These are phyloP conservation scores for Melanophora roralis DNA, from an alignment of 2,888 invertebrate species.

Conservation along the genomic window DNA sequence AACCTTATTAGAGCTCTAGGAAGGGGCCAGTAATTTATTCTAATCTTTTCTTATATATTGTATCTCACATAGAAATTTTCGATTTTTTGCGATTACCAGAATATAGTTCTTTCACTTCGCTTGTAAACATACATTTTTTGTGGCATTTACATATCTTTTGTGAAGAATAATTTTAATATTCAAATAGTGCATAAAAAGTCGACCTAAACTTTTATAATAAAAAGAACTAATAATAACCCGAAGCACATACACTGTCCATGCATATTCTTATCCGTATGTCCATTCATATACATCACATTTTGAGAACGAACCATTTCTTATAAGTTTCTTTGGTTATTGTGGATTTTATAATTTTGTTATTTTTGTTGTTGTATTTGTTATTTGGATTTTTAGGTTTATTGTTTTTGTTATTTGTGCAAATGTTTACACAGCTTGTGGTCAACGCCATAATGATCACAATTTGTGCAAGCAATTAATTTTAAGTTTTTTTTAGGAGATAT, in stretches of 20 bases:
- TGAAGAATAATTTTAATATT: background rate
- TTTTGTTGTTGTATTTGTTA: conserved; percentile 18
- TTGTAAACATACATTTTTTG: no score
- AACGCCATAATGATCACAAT: conserved; percentile 62
- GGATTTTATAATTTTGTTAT: conserved; percentile 14
- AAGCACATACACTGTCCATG: conserved; percentile 29
- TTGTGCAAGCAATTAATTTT: conserved; percentile 62
- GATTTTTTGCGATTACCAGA: no score
- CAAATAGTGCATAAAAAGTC: background rate
- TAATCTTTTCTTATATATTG: no score
- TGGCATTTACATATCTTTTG: conserved; percentile 16
- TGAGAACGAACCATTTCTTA: conserved; percentile 58
- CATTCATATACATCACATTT: conserved; percentile 48
- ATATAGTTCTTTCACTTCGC: no score
- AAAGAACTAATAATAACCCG: conserved; percentile 30
- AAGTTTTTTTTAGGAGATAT: conserved; percentile 59
- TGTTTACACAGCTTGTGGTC: conserved; percentile 63
- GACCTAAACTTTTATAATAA: background rate
- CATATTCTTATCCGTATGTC: conserved; percentile 35
- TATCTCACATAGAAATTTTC: no score
- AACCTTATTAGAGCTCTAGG: no score
- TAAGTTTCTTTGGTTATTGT: conserved; percentile 37
- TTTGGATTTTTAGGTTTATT: conserved; percentile 37
- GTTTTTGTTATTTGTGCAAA: conserved; percentile 55
- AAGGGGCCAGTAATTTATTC: no score